These are phyloP conservation scores for Siniperca scherzeri DNA, from an alignment of 2,797 vertebrate species.

Conservation along the genomic window DNA sequence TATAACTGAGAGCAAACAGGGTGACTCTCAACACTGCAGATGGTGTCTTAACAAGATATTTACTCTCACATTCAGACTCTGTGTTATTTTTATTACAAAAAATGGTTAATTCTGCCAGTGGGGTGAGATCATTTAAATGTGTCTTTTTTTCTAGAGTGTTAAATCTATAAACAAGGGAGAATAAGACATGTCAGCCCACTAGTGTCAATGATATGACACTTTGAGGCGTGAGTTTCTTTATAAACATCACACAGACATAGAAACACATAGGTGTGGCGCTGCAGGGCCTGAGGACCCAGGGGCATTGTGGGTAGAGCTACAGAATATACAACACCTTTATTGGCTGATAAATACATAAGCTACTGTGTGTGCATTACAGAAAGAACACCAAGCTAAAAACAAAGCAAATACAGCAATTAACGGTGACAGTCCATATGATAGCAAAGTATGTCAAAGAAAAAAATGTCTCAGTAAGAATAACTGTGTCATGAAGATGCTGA, in stretches of 20 bases:
- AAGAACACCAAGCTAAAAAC: conserved; percentile 1
- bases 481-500: not conserved
- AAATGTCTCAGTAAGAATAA: not conserved
- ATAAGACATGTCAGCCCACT: not conserved
- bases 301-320: conserved; percentile 57
- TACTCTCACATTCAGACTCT: conserved; percentile 24
- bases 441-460: not conserved
- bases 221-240: conserved; percentile 9
- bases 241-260: conserved; percentile 10
- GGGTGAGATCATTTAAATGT: conserved; percentile 18
- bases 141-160: conserved; percentile 8
- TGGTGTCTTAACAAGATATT: conserved; percentile 62
- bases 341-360: conserved; percentile 36
- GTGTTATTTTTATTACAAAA: conserved; percentile 43
- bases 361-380: not conserved
- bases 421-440: conserved; percentile 19
- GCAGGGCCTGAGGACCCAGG: conserved; percentile 40
- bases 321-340: conserved; percentile 35
- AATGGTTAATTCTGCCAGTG: conserved; percentile 34
- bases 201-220: conserved; percentile 24
- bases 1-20: conserved; percentile 60
- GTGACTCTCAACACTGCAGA: conserved; percentile 53
- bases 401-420: conserved; percentile 31
- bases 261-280: conserved; percentile 22
- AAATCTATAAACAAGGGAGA: conserved; percentile 24